Conservation (phyloP, 1,140 invertebrate species). For the Leptopilina clavipes region DNA sequence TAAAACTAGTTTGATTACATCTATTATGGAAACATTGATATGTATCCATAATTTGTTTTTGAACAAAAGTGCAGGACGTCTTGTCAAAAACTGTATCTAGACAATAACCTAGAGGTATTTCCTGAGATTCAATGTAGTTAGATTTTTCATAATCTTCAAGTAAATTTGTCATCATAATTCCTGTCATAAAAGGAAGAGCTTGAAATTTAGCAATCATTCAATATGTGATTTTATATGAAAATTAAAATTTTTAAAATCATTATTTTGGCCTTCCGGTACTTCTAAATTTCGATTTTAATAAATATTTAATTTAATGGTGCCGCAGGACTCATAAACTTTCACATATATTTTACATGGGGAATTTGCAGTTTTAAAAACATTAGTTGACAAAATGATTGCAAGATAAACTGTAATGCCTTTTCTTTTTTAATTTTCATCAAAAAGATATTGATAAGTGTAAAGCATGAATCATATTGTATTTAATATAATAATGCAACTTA, state of each 20-base stretch:
- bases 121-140: constrained; percentile 41
- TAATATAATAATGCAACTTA: too few relatives aligned
- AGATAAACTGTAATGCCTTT: too few relatives aligned
- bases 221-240: constrained; percentile 38
- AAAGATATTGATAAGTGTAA: too few relatives aligned
- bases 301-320: too few relatives aligned
- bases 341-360: too few relatives aligned
- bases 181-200: constrained; percentile 43
- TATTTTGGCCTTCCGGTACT: neutral
- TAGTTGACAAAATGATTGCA: too few relatives aligned
- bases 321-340: too few relatives aligned
- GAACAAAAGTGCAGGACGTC: constrained; percentile 40
- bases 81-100: constrained; percentile 36
- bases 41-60: constrained; percentile 41
- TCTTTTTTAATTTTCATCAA: too few relatives aligned
- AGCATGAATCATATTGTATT: too few relatives aligned
- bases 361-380: too few relatives aligned
- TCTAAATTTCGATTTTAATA: neutral
- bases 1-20: constrained; percentile 34
- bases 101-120: constrained; percentile 46
- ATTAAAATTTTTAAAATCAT: constrained; percentile 23
- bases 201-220: constrained; percentile 45
- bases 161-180: constrained; percentile 34
- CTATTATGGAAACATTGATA: constrained; percentile 43
- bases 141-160: constrained; percentile 44